Evolutionary conservation across 1,140 invertebrate genomes (phyloP).

Genomic region (Brachionus calyciflorus): DNA sequence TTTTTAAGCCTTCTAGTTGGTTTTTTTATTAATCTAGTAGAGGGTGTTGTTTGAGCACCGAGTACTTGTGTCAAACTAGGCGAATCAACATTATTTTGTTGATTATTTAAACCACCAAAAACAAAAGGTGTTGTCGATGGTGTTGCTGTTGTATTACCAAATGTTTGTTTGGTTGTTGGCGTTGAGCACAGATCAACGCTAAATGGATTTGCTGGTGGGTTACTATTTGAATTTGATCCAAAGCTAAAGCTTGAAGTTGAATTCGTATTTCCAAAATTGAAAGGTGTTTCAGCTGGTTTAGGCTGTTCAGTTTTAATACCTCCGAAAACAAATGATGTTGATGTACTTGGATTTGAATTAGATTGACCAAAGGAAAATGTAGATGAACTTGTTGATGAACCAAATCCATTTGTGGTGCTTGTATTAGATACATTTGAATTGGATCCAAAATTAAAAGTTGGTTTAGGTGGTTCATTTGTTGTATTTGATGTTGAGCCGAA

Average conservation of each 20-base stretch:
- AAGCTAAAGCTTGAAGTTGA: constrained; percentile 3
- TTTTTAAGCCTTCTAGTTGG: constrained; percentile 33
- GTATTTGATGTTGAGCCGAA: background rate
- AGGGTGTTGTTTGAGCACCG: constrained; percentile 26
- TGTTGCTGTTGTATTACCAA: background rate
- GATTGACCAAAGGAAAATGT: too few species aligned
- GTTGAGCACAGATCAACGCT: background rate
- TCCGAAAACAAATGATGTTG: background rate
- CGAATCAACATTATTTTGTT: constrained; percentile 42
- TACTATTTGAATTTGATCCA: background rate
- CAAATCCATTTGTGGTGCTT: too few species aligned
- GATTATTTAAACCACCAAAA: constrained; percentile 7
- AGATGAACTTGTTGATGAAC: background rate
- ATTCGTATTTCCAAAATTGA: background rate
- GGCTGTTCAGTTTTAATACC: constrained; percentile 2
- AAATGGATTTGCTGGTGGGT: background rate
- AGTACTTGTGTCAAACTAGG: constrained; percentile 23
- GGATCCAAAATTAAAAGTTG: background rate
- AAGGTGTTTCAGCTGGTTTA: background rate
- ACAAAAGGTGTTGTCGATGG: background rate
- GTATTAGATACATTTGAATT: too few species aligned
- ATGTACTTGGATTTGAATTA: too few species aligned
- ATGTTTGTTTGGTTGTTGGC: background rate
- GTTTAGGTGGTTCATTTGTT: background rate
- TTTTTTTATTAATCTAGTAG: background rate